A percentile compares a stretch with the other conserved stretches of the same genome.
Conservation (phyloP, 2,113 vertebrate species). For the rat (Rattus norvegicus) region GRCr8 NC_086021.1:78128001-78128500, state of each 20-base stretch:
- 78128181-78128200: not conserved
- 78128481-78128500: no score
- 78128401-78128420: no score
- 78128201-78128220: not conserved
- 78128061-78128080: not conserved
- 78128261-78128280: not conserved
- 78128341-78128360: no score
- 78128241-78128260: not conserved
- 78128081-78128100: not conserved
- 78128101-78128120: not conserved
- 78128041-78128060: not conserved
- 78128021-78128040: not conserved
- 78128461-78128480: no score
- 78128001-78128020: not conserved
- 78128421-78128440: no score
- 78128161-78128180: not conserved
- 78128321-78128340: no score
- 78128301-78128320: no score
- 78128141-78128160: no score
- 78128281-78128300: not conserved
- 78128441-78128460: no score
- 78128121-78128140: not conserved
- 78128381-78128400: no score
- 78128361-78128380: no score
- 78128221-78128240: not conserved